Evolutionary conservation across 92 coral and sea anemone species (phyloP).

Genomic region (Porites divaricata): DNA sequence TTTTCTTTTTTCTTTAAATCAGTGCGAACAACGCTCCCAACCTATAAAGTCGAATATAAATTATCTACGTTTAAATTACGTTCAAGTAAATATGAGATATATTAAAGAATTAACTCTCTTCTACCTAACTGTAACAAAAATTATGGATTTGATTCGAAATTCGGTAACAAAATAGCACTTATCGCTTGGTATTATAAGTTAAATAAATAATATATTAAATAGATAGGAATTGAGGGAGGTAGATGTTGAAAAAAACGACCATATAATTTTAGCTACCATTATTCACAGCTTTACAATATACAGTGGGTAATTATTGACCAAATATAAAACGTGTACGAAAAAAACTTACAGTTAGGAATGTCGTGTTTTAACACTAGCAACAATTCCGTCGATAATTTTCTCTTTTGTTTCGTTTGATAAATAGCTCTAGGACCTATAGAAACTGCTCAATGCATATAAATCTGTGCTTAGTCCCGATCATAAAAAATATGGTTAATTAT

Average conservation of each 20-base stretch:
- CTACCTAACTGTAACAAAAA: conserved; percentile 87
- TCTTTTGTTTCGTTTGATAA: conserved; percentile 76
- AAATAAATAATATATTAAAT: conserved; percentile 96
- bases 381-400: conserved; percentile 79
- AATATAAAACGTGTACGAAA: conserved; percentile 91
- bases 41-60: conserved; percentile 57
- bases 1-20: conserved; percentile 18
- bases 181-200: conserved; percentile 92
- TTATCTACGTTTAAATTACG: conserved; percentile 68
- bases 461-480: conserved; percentile 82
- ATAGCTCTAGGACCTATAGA: conserved; percentile 80
- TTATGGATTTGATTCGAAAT: conserved; percentile 68
- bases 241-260: conserved; percentile 52
- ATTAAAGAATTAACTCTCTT: conserved; percentile 79
- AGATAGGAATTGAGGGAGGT: conserved; percentile 74
- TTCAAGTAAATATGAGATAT: conserved; percentile 64
- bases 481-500: conserved; percentile 85
- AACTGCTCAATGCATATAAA: conserved; percentile 86
- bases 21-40: conserved; percentile 44
- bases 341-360: conserved; percentile 75
- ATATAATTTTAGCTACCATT: conserved; percentile 70
- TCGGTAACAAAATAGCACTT: conserved; percentile 95
- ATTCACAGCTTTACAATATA: conserved; percentile 93
- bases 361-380: conserved; percentile 85
- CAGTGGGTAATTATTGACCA: conserved; percentile 80